phyloP scores from a whole-genome alignment of 2,113 vertebrate genomes.

The Chrysochloris asiatica region DNA sequence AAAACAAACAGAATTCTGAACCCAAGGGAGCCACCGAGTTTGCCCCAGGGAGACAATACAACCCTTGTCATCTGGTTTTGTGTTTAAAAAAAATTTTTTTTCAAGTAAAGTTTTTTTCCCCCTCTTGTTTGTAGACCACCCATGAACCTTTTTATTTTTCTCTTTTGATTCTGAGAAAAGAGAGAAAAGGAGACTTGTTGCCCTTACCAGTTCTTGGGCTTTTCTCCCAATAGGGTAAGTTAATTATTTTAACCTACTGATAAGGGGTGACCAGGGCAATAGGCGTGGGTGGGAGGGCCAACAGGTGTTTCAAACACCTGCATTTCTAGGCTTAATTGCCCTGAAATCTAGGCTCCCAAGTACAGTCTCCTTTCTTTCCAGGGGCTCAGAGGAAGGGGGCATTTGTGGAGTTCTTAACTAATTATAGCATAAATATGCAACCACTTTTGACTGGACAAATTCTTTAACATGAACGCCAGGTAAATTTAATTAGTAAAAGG shows the following conservation, averaged over 20 bases:
- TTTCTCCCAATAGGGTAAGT: constrained; percentile 63
- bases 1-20: constrained; percentile 68
- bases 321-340: constrained; percentile 75
- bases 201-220: constrained; percentile 62
- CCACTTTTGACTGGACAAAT: constrained; percentile 61
- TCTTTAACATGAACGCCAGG: constrained; percentile 69
- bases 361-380: constrained; percentile 62
- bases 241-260: constrained; percentile 76
- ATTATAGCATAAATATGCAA: constrained; percentile 67
- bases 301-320: constrained; percentile 84
- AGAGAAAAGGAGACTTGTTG: constrained; percentile 79
- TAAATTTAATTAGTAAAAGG: constrained; percentile 76
- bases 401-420: constrained; percentile 68
- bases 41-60: constrained; percentile 56
- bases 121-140: constrained; percentile 81
- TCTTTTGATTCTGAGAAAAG: constrained; percentile 77
- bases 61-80: constrained; percentile 70
- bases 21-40: constrained; percentile 59
- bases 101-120: constrained; percentile 54
- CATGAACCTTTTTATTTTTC: constrained; percentile 82
- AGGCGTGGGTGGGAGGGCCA: not conserved
- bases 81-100: constrained; percentile 54
- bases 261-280: constrained; percentile 11
- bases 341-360: constrained; percentile 63
- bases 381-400: constrained; percentile 14